phyloP scores from a whole-genome alignment of 2,888 invertebrate species.

The Dichetophora obliterata region DNA sequence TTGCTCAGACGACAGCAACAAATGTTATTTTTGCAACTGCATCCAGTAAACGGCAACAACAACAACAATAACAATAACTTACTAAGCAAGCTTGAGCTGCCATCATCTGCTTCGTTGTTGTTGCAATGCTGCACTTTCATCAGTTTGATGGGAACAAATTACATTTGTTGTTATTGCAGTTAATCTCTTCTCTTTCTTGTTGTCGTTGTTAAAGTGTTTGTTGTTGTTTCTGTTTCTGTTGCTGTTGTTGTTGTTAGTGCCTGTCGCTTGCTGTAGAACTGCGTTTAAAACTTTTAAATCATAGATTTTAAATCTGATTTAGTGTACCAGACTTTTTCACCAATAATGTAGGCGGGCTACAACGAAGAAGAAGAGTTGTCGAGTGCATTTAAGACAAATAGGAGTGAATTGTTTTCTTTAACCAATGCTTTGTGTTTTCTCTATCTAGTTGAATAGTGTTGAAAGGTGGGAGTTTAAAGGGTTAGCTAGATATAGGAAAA shows the following conservation, averaged over 20 bases:
- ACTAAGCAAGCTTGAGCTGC: neutral
- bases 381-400: neutral
- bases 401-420: too few relatives aligned
- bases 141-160: slow-evolving; percentile 27
- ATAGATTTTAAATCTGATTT: neutral
- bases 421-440: too few relatives aligned
- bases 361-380: too few relatives aligned
- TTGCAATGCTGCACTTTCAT: slow-evolving; percentile 11
- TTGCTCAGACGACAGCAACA: slow-evolving; percentile 28
- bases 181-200: neutral
- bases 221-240: neutral
- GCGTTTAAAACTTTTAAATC: neutral
- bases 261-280: neutral
- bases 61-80: neutral
- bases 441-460: too few relatives aligned
- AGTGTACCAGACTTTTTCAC: too few relatives aligned
- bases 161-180: slow-evolving; percentile 2
- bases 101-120: neutral
- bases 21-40: slow-evolving; percentile 19
- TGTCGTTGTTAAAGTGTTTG: neutral
- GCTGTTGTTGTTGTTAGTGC: slow-evolving; percentile 1
- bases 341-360: too few relatives aligned
- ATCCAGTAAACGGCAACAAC: neutral
- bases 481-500: too few relatives aligned
- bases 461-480: too few relatives aligned